Evolutionary conservation across 2,113 vertebrate species (phyloP).

Genomic region (Fukomys damarensis): DNA sequence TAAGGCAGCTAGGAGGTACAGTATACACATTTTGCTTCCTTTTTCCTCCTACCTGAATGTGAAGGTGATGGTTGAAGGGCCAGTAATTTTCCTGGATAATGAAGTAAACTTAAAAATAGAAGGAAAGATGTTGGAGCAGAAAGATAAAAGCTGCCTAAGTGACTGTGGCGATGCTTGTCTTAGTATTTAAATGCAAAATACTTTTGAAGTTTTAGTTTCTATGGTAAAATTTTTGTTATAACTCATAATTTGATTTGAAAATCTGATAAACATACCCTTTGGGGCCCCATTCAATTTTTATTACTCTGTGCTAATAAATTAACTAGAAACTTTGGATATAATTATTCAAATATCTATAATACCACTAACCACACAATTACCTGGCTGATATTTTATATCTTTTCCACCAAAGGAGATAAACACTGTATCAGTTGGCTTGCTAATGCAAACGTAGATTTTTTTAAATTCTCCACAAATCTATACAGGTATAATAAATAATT

Average conservation of each 20-base stretch:
- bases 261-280: not conserved
- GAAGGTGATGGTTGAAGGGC: not conserved
- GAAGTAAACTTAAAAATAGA: not conserved
- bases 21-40: not conserved
- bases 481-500: not conserved
- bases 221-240: not conserved
- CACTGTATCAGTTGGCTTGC: not conserved
- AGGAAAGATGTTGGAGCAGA: not conserved
- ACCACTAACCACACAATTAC: not conserved
- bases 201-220: not conserved
- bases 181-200: not conserved
- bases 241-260: conserved; percentile 8
- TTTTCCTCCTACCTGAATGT: not conserved
- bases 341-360: conserved; percentile 13
- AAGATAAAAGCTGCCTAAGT: not conserved
- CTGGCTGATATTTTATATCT: not conserved
- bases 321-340: not conserved
- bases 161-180: not conserved
- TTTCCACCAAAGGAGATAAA: conserved; percentile 7
- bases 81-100: not conserved
- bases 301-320: not conserved
- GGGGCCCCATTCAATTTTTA: conserved; percentile 22
- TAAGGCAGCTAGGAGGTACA: not conserved
- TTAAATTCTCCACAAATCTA: not conserved
- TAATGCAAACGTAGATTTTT: conserved; percentile 10